A percentile compares a stretch with the other conserved stretches of the same genome.
phyloP scores from a whole-genome alignment of 1,140 invertebrate species.

The Drosophila novamexicana region DNA sequence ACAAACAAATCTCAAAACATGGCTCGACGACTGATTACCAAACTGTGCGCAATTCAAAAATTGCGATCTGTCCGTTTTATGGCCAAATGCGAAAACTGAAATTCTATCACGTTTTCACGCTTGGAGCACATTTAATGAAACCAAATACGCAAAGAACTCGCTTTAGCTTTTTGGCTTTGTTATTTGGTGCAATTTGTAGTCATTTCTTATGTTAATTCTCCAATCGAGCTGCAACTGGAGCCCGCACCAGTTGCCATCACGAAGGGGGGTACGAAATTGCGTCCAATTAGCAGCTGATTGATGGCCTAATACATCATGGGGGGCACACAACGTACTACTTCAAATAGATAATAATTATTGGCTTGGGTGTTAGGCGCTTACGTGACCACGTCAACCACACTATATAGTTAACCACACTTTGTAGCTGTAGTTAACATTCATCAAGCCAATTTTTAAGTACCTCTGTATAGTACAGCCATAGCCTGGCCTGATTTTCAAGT shows the following conservation, averaged over 20 bases:
- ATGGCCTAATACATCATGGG: conserved; percentile 38
- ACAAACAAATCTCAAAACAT: conserved; percentile 14
- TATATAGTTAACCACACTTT: too few species aligned
- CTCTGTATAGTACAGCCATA: too few species aligned
- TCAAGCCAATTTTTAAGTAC: neutral
- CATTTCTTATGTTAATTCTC: conserved; percentile 66
- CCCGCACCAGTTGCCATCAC: conserved; percentile 18
- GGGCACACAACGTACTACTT: conserved; percentile 13
- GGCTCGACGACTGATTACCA: conserved; percentile 54
- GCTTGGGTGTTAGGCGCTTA: conserved; percentile 27
- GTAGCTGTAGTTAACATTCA: neutral
- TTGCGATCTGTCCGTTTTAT: conserved; percentile 58
- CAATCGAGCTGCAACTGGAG: conserved; percentile 17
- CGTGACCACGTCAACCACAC: conserved; percentile 8
- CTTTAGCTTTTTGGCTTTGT: conserved; percentile 56
- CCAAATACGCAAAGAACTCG: conserved; percentile 43
- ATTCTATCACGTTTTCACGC: conserved; percentile 80
- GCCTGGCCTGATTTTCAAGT: too few species aligned
- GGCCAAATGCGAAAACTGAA: conserved; percentile 52
- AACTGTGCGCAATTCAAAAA: conserved; percentile 54
- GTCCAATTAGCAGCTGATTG: conserved; percentile 62
- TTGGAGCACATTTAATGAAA: conserved; percentile 69
- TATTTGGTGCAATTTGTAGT: conserved; percentile 75
- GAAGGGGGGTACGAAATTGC: conserved; percentile 44
- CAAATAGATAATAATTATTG: conserved; percentile 52